Percentiles rank a stretch among this genome's conserved stretches.
These are phyloP conservation scores for Dryoscopus gambensis DNA, from an alignment of 2,113 vertebrate genomes.

Conservation along the genomic window DNA sequence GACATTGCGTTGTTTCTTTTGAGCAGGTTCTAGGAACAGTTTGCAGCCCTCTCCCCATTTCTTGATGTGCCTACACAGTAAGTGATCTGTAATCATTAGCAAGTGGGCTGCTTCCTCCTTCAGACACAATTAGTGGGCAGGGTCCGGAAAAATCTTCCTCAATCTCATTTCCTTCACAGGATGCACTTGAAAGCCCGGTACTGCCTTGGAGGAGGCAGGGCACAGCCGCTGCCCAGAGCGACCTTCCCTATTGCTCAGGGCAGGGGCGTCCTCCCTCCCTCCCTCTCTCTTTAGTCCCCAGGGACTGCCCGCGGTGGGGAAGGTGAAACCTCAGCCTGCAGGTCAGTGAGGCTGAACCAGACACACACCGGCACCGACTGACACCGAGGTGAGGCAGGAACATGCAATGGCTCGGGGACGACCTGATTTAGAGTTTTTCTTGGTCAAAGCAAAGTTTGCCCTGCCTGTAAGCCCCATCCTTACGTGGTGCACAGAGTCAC, in stretches of 20 bases:
- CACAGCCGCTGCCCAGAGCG: neutral
- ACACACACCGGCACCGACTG: fast-evolving
- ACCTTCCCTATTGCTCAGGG: neutral
- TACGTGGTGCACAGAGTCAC: fast-evolving
- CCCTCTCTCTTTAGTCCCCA: neutral
- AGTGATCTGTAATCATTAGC: slow-evolving; percentile 38
- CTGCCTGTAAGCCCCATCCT: neutral
- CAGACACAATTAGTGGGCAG: slow-evolving; percentile 41
- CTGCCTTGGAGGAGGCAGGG: neutral
- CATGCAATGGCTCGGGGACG: fast-evolving
- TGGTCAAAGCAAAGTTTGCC: neutral
- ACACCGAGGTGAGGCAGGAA: neutral
- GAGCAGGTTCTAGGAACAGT: neutral
- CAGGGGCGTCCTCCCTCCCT: neutral
- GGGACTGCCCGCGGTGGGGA: fast-evolving
- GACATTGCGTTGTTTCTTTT: neutral
- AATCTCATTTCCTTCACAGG: slow-evolving; percentile 40
- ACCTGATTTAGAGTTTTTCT: neutral
- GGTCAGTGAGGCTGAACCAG: neutral
- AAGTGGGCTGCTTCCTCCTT: slow-evolving; percentile 46
- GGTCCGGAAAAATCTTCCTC: slow-evolving; percentile 31
- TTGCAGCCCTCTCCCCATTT: neutral
- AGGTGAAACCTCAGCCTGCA: neutral
- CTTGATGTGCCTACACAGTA: neutral
- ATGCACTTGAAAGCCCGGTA: neutral